Evolutionary conservation across 2,113 vertebrate species (phyloP), one percentile per base, ranked within the genome.

Genomic region (Camelus dromedarius): DNA sequence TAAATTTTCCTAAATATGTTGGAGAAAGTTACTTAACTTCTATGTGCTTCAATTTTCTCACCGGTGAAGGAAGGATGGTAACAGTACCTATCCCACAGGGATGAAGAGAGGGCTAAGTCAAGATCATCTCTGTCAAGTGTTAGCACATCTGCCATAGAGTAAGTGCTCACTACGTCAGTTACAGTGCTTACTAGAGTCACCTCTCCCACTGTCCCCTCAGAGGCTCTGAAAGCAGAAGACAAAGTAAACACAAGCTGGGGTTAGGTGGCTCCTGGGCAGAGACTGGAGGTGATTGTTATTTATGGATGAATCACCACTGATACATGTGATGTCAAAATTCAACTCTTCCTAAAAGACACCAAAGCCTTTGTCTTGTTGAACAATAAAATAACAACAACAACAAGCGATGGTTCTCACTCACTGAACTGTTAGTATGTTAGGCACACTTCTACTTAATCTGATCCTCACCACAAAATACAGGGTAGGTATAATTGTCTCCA

Each of bases 71-170:
- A 58, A 91, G 60, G 54, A 8, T 54, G 32, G 4, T 32, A 69
- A 76, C 4, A 54, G 70, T 10, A 24, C 16, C 60, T 28, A 7
- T 62, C 16, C 46, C 52, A 35, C 58, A 62, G 56, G 10, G 22
- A 7, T 15, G 32, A 26, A 18, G 4, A 14, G 1, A 90, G 48
- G 38, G 19, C 60, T 28, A 18, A 16, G 19, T 64, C 66, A 30
- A 58, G 73, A 46, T 69, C 32, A 8, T 22, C 42, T 64, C 11
- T 28, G 14, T 50, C 24, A 54, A 66, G 20, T 8, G 48, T 14
- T 2, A 15, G 38, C 13, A 0, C 18, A 0, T 6, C 24, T 26
- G 35, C 52, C 32, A 16, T 11, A 42, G 1, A 69, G 20, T 13
- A n/a, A 52, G 52, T 8, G 22, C 32, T 35, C 87, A n/a, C 32